Conservation (phyloP, 2,797 vertebrate genomes). For the Melanotaenia trifasciata region DNA sequence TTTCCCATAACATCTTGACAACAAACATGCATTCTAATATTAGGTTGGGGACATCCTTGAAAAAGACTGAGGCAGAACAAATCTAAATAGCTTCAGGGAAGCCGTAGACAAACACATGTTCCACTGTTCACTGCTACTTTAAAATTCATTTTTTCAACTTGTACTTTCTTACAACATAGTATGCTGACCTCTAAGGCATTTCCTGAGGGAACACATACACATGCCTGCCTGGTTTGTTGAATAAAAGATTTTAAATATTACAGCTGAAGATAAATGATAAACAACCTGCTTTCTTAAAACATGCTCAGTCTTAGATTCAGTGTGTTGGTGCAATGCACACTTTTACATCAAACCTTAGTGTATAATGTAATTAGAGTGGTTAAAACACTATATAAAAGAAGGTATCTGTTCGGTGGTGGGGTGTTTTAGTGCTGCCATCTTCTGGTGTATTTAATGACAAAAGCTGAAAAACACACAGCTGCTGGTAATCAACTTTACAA, state of each 20-base stretch:
- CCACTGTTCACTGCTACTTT: slow-evolving; percentile 20
- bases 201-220: slow-evolving; percentile 3
- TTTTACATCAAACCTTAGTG: not conserved
- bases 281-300: not conserved
- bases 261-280: not conserved
- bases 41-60: slow-evolving; percentile 22
- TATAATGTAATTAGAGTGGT: not conserved
- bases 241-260: not conserved
- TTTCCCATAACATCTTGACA: slow-evolving; percentile 34
- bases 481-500: slow-evolving; percentile 46
- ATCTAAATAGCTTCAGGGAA: slow-evolving; percentile 35
- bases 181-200: slow-evolving; percentile 11
- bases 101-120: slow-evolving; percentile 18
- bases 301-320: slow-evolving; percentile 21
- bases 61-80: slow-evolving; percentile 6
- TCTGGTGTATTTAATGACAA: slow-evolving; percentile 26
- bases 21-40: slow-evolving; percentile 6
- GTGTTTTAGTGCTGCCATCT: slow-evolving; percentile 67
- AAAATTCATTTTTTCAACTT: slow-evolving; percentile 35
- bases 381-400: not conserved
- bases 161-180: not conserved
- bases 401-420: not conserved
- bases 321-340: not conserved
- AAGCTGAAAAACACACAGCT: not conserved
- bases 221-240: slow-evolving; percentile 1